Conservation (phyloP, 2,797 vertebrate species). For the Antrozous pallidus region DNA sequence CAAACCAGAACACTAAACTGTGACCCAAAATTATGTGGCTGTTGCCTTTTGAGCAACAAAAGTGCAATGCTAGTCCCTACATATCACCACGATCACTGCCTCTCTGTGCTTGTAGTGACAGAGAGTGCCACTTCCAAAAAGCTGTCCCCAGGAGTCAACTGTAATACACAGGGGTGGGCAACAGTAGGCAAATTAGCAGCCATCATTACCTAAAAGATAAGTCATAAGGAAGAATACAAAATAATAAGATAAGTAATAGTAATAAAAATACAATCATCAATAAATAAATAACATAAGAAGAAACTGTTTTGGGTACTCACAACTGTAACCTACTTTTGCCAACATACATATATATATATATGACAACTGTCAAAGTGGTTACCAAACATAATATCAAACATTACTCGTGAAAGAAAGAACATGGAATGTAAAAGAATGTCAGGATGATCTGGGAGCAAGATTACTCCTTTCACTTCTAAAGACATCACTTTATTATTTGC, state of each 20-base stretch:
- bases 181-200: background rate
- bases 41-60: background rate
- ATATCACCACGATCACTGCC: accelerated
- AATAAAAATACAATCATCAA: background rate
- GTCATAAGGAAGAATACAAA: background rate
- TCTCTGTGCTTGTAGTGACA: background rate
- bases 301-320: background rate
- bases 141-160: background rate
- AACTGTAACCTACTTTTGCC: background rate
- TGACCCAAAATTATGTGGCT: background rate
- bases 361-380: background rate
- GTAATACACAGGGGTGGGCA: background rate
- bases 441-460: background rate
- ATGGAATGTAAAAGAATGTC: background rate
- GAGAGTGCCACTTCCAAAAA: background rate
- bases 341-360: no score
- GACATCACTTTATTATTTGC: background rate
- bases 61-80: no score
- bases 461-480: background rate
- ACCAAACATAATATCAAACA: background rate
- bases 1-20: background rate
- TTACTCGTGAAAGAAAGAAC: background rate
- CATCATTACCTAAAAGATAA: background rate
- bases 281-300: background rate
- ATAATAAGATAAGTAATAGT: background rate